Evolutionary conservation across 2,113 vertebrate species (phyloP), one percentile per base, ranked within the genome.

Genomic region (Embiotoca jacksoni): DNA sequence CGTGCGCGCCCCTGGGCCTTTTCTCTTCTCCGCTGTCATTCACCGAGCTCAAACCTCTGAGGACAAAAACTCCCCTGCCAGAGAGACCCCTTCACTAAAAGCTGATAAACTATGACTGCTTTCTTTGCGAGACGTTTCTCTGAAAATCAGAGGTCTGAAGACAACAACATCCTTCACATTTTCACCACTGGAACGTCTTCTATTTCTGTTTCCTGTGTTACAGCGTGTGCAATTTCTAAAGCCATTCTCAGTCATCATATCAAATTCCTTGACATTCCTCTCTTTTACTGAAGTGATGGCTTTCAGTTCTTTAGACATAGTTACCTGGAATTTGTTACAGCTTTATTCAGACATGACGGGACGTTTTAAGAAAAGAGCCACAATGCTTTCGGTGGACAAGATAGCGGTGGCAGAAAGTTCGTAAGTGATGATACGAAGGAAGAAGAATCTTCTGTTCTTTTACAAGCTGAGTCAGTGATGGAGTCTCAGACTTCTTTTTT

Each of bases 11-110:
- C 50, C 59, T 62, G 49, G 82, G 71, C 55, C 55, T 23, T 58
- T 66, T 81, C 36, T 71, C 35, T 83, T 23, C 74, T 81, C 85
- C 72, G 6, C 79, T 73, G 87, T 89, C 84, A 82, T 74, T 80
- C 81, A 65, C 52, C 15, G 46, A 81, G 78, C 54, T 82, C 60
- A 62, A 84, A 46, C 71, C 76, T 82, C 80, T 30, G 49, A 78
- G 78, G 58, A 81, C 80, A 71, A 50, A 79, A 14, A 50, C 58
- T 53, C 32, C 32, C 64, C 56, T 62, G 57, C 75, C 66, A 70
- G 49, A 60, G 58, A 52, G 47, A 39, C 30, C 30, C 23, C 53
- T 71, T 73, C 61, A 79, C 50, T 31, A 50, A 71, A 78, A 10
- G 3, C 58, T 69, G 69, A 82, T 78, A 74, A 79, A 72, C 67